Percentiles rank a stretch among this genome's conserved stretches.
phyloP scores from a whole-genome alignment of 2,113 vertebrate species.

The Danio rerio region GRCz12tu NC_133188.1:41182501-41183000 shows the following conservation, averaged over 20 bases:
- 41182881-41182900: not conserved
- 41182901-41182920: slow-evolving; percentile 18
- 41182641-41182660: too few relatives aligned
- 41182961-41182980: not conserved
- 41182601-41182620: too few relatives aligned
- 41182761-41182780: not conserved
- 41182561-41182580: too few relatives aligned
- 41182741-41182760: not conserved
- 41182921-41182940: not conserved
- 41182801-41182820: slow-evolving; percentile 13
- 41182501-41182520: too few relatives aligned
- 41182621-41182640: too few relatives aligned
- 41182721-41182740: not conserved
- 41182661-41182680: too few relatives aligned
- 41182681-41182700: not conserved
- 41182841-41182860: not conserved
- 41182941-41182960: not conserved
- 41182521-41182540: too few relatives aligned
- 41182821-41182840: slow-evolving; percentile 22
- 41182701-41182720: not conserved
- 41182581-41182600: too few relatives aligned
- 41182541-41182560: too few relatives aligned
- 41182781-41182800: not conserved
- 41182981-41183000: slow-evolving; percentile 31
- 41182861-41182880: slow-evolving; percentile 1